These are phyloP conservation scores for Caloenas nicobarica DNA, from an alignment of 2,113 vertebrate genomes.

Conservation along the genomic window DNA sequence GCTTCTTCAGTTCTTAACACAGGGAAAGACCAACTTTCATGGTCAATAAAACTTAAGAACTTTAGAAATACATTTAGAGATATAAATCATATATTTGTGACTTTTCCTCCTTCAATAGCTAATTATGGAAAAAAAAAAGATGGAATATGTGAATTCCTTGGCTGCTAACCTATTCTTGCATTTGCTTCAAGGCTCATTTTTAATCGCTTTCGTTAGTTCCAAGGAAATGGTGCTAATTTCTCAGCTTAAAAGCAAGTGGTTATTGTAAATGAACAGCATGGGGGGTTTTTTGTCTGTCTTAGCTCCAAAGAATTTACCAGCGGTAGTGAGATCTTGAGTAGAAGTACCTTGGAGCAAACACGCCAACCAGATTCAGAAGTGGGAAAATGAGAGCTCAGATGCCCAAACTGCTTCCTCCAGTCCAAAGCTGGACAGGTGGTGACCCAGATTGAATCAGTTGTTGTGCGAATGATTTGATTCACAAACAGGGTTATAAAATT, in stretches of 20 bases:
- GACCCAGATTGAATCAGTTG: constrained; percentile 78
- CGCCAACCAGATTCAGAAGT: constrained; percentile 9
- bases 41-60: constrained; percentile 87
- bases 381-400: constrained; percentile 44
- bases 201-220: not conserved
- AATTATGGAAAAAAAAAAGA: constrained; percentile 70
- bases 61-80: constrained; percentile 80
- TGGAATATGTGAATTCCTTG: constrained; percentile 3
- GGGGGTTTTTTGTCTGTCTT: not conserved
- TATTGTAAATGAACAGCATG: not conserved
- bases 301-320: not conserved
- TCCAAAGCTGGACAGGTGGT: constrained; percentile 79
- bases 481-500: constrained; percentile 85
- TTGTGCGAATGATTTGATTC: constrained; percentile 78
- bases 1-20: constrained; percentile 76
- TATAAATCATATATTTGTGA: constrained; percentile 80
- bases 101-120: constrained; percentile 66
- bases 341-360: not conserved
- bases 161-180: constrained; percentile 26
- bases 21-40: constrained; percentile 84
- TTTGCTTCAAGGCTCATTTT: constrained; percentile 42
- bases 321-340: not conserved
- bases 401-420: constrained; percentile 19
- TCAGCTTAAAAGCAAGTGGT: not conserved
- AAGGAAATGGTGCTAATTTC: not conserved